Conservation (phyloP, 92 coral and sea anemone species). For the Pocillopora meandrina region DNA sequence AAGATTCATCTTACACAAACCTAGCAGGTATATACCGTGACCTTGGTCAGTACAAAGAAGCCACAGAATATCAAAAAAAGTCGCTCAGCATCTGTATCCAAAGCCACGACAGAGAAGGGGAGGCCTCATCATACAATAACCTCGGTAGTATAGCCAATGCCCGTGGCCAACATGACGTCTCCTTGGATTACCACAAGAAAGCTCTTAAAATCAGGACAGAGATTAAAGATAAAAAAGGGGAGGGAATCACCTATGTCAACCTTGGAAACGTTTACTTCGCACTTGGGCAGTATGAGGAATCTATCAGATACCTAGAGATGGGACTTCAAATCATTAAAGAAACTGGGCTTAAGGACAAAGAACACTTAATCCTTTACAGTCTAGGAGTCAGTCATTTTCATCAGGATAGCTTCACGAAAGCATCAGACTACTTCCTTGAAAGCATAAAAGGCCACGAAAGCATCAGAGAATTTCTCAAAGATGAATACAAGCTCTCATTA, state of each 20-base stretch:
- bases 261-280: conserved; percentile 31
- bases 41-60: conserved; percentile 18
- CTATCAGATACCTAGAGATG: conserved; percentile 24
- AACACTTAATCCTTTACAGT: conserved; percentile 19
- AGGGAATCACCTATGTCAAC: conserved; percentile 25
- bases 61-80: conserved; percentile 25
- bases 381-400: conserved; percentile 23
- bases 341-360: conserved; percentile 8
- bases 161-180: conserved; percentile 22
- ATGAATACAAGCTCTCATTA: conserved; percentile 30
- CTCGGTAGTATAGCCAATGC: conserved; percentile 32
- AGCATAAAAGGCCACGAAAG: conserved; percentile 32
- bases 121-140: conserved; percentile 16
- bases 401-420: conserved; percentile 10
- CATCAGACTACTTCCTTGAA: conserved; percentile 15
- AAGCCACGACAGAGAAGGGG: conserved; percentile 10
- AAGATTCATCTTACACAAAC: conserved; percentile 6
- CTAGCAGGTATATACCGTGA: conserved; percentile 13
- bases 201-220: conserved; percentile 33
- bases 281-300: conserved; percentile 28
- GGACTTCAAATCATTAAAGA: conserved; percentile 26
- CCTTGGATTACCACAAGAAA: conserved; percentile 13
- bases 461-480: conserved; percentile 21
- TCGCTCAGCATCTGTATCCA: conserved; percentile 23
- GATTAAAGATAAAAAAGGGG: conserved; percentile 13